Evolutionary conservation across 2,888 invertebrate genomes (phyloP).

Genomic region (Caenorhabditis drosophilae): DNA sequence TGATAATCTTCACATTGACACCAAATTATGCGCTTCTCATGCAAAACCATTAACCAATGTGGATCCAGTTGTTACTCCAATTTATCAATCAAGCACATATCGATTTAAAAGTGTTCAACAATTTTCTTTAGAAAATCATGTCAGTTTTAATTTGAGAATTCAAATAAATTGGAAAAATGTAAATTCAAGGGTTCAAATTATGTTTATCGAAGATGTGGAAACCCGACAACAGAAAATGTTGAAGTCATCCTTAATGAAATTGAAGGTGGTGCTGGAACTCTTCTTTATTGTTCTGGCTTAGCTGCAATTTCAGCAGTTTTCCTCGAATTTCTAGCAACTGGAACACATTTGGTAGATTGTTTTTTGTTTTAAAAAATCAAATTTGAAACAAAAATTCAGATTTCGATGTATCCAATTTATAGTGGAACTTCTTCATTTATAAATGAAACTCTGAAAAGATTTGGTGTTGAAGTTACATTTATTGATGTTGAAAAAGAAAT

Average conservation of each 20-base stretch:
- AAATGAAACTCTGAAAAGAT: conserved; percentile 60
- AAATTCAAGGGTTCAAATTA: conserved; percentile 39
- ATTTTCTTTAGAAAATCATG: conserved; percentile 40
- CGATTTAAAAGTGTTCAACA: conserved; percentile 38
- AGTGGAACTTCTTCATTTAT: conserved; percentile 66
- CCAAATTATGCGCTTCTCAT: conserved; percentile 29
- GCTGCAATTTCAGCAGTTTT: conserved; percentile 68
- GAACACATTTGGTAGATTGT: conserved; percentile 68
- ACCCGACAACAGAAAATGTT: conserved; percentile 52
- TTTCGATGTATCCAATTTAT: conserved; percentile 68
- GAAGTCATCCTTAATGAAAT: conserved; percentile 51
- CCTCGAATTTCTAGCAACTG: conserved; percentile 68
- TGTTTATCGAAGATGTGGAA: conserved; percentile 50
- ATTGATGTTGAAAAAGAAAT: conserved; percentile 38
- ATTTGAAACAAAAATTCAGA: conserved; percentile 37
- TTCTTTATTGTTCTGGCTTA: conserved; percentile 52
- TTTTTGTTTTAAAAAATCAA: background rate
- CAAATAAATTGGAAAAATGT: background rate
- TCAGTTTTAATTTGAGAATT: conserved; percentile 8
- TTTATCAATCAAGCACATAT: conserved; percentile 49
- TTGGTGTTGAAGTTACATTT: conserved; percentile 63
- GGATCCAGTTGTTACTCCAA: conserved; percentile 50
- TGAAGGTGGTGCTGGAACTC: conserved; percentile 48
- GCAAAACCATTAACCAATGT: conserved; percentile 37
- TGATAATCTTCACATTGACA: conserved; percentile 25